Evolutionary conservation across 92 coral and sea anemone genomes (phyloP), one percentile per base, ranked within the genome.

Genomic region (Palythoa grandis): DNA sequence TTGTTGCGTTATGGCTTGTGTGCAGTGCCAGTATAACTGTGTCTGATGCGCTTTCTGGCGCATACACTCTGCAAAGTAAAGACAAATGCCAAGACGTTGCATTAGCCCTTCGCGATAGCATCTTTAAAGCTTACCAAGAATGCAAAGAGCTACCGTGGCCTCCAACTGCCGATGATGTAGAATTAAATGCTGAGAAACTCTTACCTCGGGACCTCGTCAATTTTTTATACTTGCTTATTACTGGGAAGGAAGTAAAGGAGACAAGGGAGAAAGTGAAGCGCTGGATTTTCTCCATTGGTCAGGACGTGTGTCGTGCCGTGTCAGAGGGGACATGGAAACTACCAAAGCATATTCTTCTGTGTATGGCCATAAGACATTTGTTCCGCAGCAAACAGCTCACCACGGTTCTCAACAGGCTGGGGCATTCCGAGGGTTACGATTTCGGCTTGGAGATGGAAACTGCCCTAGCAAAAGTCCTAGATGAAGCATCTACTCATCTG

Each of bases 131-230:
- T 11, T 29, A 57, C 74, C 47, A 63, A 63, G 53, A 82, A 43
- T 17, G 40, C 86, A 82, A 29, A 82, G 86, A 82, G 13, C 29
- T 83, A 11, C 87, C 78, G 20, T 83, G 87, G 87, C 78, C 86
- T 15, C 77, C 78, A 83, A 83, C 86, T 16, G 86, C 86, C 24
- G 77, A 83, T 69, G 87, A 67, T 4, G 10, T 83, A 35, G 78
- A 83, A 37, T 22, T 83, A 3, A 83, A 69, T 39, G 38, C 20
- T 1, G 87, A 83, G 23, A 66, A 56, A 11, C 2, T 70, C 16
- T 63, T 67, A 13, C 87, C 78, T 83, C 25, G 24, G 19, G 87
- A 83, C 9, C 60, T 57, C 17, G 19, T 57, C 65, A 57, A 20
- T 57, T 57, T 57, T 20, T 57, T 57, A 20, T 60, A 43, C 22